Conservation (phyloP, 2,797 vertebrate genomes). For the Knipowitschia caucasica region DNA sequence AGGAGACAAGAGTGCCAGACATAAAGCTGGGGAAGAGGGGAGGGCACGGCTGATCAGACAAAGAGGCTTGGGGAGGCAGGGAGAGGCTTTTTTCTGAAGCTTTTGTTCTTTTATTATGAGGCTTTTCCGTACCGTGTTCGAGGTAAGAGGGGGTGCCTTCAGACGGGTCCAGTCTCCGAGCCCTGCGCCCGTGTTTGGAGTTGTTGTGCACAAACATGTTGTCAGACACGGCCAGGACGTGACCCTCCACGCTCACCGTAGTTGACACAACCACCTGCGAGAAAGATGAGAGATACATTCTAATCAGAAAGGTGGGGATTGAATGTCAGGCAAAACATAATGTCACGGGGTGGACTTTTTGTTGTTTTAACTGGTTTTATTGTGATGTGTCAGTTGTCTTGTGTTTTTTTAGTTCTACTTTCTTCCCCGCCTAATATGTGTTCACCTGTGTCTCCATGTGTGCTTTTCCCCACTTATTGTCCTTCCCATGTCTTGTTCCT, state of each 20-base stretch:
- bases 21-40: conserved; percentile 15
- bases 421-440: no score
- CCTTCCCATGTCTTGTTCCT: no score
- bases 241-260: conserved; percentile 93
- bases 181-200: conserved; percentile 93
- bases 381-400: not conserved
- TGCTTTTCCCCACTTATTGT: no score
- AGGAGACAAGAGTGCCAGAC: conserved; percentile 49
- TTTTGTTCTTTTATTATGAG: conserved; percentile 17
- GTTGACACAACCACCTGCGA: conserved; percentile 93
- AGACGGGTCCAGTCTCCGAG: conserved; percentile 91
- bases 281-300: not conserved
- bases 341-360: no score
- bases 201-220: conserved; percentile 99
- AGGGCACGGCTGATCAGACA: conserved; percentile 36
- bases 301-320: not conserved
- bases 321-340: not conserved
- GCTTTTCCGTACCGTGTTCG: conserved; percentile 84
- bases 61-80: conserved; percentile 22
- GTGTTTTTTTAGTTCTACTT: no score
- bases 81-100: not conserved
- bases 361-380: no score
- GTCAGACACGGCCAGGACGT: conserved; percentile 93
- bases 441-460: no score
- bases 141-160: conserved; percentile 96